phyloP scores from a whole-genome alignment of 2,113 vertebrate genomes.

The Chlamydotis undulata region DNA sequence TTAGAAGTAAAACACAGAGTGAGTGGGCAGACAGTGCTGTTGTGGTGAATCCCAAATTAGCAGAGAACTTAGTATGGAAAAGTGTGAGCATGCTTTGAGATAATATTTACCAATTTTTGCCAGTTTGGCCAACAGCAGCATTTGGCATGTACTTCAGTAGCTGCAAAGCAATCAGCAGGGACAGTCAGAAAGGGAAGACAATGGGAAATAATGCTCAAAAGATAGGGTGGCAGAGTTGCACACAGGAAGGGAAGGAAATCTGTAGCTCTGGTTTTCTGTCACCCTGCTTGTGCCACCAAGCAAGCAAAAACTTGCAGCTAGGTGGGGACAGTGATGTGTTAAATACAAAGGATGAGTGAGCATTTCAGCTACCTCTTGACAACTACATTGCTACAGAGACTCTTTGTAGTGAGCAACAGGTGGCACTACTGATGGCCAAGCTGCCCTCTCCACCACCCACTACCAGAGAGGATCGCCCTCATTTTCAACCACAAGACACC shows the following conservation, averaged over 20 bases:
- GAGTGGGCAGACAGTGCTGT: neutral
- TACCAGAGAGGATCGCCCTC: neutral
- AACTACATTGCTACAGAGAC: neutral
- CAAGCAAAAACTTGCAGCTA: neutral
- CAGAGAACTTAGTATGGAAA: neutral
- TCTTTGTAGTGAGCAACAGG: neutral
- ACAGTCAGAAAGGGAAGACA: neutral
- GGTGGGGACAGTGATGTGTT: too few relatives aligned
- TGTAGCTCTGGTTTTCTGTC: neutral
- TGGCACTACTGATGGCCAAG: neutral
- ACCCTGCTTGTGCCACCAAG: neutral
- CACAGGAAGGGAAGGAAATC: neutral
- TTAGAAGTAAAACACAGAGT: neutral
- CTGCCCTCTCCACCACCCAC: neutral
- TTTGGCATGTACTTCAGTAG: neutral
- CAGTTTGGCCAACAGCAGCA: neutral
- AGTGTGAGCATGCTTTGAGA: neutral
- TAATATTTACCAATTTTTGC: neutral
- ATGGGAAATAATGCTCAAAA: fast-evolving
- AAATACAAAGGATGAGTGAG: neutral
- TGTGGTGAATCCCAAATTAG: neutral
- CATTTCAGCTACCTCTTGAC: neutral
- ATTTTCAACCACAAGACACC: neutral
- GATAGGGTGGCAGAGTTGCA: neutral
- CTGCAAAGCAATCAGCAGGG: neutral